Evolutionary conservation across 2,113 vertebrate species (phyloP), one percentile per base, ranked within the genome.

Genomic region (Brachyistius frenatus): DNA sequence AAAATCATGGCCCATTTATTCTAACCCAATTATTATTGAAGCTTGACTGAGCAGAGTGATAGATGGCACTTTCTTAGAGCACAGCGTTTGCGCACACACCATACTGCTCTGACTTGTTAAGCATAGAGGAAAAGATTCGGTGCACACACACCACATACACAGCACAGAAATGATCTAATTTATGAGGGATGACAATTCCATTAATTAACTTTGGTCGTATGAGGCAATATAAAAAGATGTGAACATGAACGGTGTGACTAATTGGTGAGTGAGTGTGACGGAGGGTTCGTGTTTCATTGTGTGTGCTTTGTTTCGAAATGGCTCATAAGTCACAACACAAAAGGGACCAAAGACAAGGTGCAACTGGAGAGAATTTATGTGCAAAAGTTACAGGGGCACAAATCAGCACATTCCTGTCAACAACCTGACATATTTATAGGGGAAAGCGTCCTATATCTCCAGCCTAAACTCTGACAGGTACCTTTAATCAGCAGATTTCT

Each of bases 1-100:
- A 81, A 91, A 94, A 89, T 90, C 89, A 91, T 83, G 93, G 87
- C 89, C 89, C 91, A 93, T 94, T 95, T 94, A 92, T 93, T 86
- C 83, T 78, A 92, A 91, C 88, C 86, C 91, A 92, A 91, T 94
- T 93, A 92, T 92, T 91, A 93, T 87, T 80, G 90, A 94, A 91
- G 92, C 89, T 85, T 90, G 86, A 71, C 86, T 90, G 85, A 86
- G 86, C 89, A 66, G 70, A 64, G 78, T 94, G 91, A 94, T 92
- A 76, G 93, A 93, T 91, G 80, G 78, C 63, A 86, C 83, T 90
- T 88, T 89, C 88, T 88, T 86, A 81, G 71, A 74, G 79, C 78
- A 60, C 7, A 55, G 83, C 81, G 53, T 66, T 73, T 69, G 83
- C 88, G 87, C 87, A 91, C 90, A 89, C 84, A 89, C 88, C 86